Percentiles rank a stretch among this genome's conserved stretches.
Conservation (phyloP, 2,113 vertebrate species). For the Plotosus lineatus region DNA sequence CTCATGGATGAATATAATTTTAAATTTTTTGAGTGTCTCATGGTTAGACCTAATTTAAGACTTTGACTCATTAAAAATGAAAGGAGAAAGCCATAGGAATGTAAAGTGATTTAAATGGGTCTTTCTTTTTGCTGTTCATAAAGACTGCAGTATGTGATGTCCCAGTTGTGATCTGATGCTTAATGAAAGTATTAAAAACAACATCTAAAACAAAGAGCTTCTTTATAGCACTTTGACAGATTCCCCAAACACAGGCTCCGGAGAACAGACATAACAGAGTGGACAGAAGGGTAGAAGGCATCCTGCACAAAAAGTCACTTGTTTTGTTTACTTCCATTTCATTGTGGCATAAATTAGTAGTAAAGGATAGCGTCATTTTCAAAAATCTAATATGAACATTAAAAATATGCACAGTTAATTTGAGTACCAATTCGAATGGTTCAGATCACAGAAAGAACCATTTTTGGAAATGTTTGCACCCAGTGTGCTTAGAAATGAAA, state of each 20-base stretch:
- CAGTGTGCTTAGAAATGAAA: background rate
- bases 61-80: background rate
- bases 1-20: background rate
- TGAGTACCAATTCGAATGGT: background rate
- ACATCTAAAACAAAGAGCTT: background rate
- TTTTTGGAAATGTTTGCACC: background rate
- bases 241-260: background rate
- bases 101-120: background rate
- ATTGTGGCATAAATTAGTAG: too few relatives aligned
- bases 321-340: too few relatives aligned
- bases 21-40: background rate
- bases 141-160: background rate
- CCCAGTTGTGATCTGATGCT: constrained; percentile 9
- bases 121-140: background rate
- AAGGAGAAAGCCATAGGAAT: background rate
- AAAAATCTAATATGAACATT: too few relatives aligned
- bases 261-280: constrained; percentile 1
- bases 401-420: background rate
- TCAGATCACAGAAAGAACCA: background rate
- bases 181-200: constrained; percentile 2
- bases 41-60: background rate
- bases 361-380: too few relatives aligned
- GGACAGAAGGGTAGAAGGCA: constrained; percentile 27
- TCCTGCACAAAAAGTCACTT: too few relatives aligned
- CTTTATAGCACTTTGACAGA: background rate